These are phyloP conservation scores for Camelus dromedarius DNA, from an alignment of 2,113 vertebrate genomes.

Conservation along the genomic window DNA sequence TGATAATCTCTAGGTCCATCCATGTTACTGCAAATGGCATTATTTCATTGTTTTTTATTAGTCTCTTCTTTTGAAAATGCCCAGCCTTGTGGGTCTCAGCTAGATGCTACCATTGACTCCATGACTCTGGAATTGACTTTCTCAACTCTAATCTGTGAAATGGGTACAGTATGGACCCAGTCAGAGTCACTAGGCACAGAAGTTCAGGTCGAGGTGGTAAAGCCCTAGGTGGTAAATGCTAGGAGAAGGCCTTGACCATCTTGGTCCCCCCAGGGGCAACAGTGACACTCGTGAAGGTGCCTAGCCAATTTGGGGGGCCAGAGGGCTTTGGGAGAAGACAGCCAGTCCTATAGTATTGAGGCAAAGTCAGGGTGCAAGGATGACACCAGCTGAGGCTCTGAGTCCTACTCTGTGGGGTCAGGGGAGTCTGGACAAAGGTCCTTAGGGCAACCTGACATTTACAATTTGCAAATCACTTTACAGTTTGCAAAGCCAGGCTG, in stretches of 20 bases:
- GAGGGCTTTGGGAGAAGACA: neutral
- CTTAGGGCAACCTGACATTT: neutral
- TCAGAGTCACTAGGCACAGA: neutral
- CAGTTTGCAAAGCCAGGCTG: neutral
- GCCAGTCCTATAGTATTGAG: fast-evolving
- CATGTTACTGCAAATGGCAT: neutral
- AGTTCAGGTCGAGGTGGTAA: fast-evolving
- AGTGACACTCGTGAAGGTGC: neutral
- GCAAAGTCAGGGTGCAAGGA: neutral
- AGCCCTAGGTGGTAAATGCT: neutral
- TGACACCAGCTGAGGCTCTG: neutral
- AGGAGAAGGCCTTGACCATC: neutral
- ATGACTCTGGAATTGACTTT: neutral
- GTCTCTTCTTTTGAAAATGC: neutral
- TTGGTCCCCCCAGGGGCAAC: fast-evolving
- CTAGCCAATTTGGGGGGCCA: fast-evolving
- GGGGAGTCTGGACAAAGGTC: neutral
- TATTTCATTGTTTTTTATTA: neutral
- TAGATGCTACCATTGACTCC: neutral
- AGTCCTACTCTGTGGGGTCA: neutral
- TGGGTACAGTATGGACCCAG: neutral
- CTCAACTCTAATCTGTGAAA: neutral
- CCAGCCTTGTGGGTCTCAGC: neutral
- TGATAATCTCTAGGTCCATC: neutral
- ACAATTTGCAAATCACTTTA: neutral